Percentiles rank a stretch among this genome's conserved stretches.
phyloP scores from a whole-genome alignment of 2,797 vertebrate species.

The Capromys pilorides region DNA sequence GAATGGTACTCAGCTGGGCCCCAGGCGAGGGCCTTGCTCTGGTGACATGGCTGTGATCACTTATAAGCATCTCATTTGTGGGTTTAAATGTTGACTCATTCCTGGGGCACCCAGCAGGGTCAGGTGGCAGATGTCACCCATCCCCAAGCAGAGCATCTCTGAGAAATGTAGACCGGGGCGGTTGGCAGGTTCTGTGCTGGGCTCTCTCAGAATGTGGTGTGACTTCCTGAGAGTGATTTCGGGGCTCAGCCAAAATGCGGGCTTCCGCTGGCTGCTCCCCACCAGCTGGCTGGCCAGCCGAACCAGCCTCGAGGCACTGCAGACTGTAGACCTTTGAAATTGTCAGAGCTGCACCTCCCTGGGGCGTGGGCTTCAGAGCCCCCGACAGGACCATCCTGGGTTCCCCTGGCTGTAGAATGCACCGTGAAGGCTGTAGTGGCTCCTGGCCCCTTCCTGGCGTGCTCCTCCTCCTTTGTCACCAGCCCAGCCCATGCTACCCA shows the following conservation, averaged over 20 bases:
- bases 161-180: slow-evolving; percentile 68
- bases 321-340: neutral
- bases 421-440: neutral
- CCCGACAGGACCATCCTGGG: rapidly evolving
- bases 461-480: neutral
- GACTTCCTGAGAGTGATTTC: neutral
- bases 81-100: slow-evolving; percentile 78
- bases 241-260: neutral
- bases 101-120: slow-evolving; percentile 70
- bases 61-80: slow-evolving; percentile 65
- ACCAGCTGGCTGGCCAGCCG: neutral
- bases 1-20: neutral
- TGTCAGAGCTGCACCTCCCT: neutral
- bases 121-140: slow-evolving; percentile 78
- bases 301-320: neutral
- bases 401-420: neutral
- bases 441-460: rapidly evolving
- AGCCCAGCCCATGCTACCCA: neutral
- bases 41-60: slow-evolving; percentile 38
- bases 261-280: neutral
- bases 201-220: neutral
- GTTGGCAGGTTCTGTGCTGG: neutral
- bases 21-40: slow-evolving; percentile 56
- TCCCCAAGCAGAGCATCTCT: slow-evolving; percentile 78
- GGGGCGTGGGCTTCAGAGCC: neutral